Evolutionary conservation across 37 sponge, comb jelly and placozoan species (phyloP), one percentile per base, ranked within the genome.

Genomic region (Aplysina aerophoba): DNA sequence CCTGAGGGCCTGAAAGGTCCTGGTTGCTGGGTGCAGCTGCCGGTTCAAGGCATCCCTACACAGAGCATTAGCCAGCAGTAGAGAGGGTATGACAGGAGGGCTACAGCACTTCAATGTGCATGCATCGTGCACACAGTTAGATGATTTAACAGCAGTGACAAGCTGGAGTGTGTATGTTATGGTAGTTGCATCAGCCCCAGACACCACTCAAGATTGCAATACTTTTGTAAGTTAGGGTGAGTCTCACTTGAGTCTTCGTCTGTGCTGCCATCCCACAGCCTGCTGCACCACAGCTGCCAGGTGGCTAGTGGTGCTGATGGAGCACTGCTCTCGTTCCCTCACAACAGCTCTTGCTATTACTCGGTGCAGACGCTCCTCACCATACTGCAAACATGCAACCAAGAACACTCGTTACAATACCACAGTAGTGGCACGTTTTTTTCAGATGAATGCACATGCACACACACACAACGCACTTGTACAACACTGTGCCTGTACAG

Each of bases 1-100:
- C 55, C 87, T 86, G 21, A 86, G 68, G 27, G 87, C 87, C 54
- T 86, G 87, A 69, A 86, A 86, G n/a, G 81, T 80, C 83, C 87
- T n/a, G 13, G 87, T 86, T 28, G 87, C 87, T 34, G 87, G 87
- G 22, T 86, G 87, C 25, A 86, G 55, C 27, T 44, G 13, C 3
- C 81, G 53, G 71, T 59, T 64, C 19, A 65, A 50, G 34, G 55
- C 65, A 62, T 80, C 65, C 54, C 81, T 79, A 80, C 30, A 81
- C 3, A 36, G 30, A 58, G 56, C 44, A 14, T 3, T 8, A 44
- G n/a, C 8, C 6, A 44, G 50, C 8, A 44, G 50, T 44, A 44
- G 50, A 44, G 8, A 44, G 50, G 50, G 8, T 8, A 44, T 3
- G 8, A 44, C 50, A 44, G 50, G 50, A 44, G 50, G 50, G 8